Conservation (phyloP, 1,140 invertebrate species). For the Acromyrmex charruanus region DNA sequence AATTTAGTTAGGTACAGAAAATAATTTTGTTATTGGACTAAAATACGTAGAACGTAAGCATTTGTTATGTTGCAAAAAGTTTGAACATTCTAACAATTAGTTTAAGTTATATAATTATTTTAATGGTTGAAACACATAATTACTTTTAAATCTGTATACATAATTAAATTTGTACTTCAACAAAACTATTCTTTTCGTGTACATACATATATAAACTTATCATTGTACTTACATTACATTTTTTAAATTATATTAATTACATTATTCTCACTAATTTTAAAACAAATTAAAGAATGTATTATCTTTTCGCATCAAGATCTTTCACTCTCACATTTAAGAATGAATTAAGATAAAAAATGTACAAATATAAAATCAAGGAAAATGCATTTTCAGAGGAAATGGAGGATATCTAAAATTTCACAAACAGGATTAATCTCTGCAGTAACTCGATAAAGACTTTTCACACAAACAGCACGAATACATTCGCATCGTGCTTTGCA, state of each 20-base stretch:
- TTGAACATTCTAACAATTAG: too few relatives aligned
- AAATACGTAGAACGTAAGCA: too few relatives aligned
- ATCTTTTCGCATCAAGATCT: background rate
- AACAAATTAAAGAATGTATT: background rate
- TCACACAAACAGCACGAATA: conserved; percentile 52
- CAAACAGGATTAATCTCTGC: conserved; percentile 65
- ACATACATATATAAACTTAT: background rate
- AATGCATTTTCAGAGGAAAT: conserved; percentile 59
- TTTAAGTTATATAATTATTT: too few relatives aligned
- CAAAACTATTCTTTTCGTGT: background rate
- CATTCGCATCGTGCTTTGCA: conserved; percentile 2
- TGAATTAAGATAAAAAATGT: conserved; percentile 7
- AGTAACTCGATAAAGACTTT: conserved; percentile 71
- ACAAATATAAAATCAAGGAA: conserved; percentile 13
- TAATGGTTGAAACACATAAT: too few relatives aligned
- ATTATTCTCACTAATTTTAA: background rate
- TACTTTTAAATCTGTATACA: too few relatives aligned
- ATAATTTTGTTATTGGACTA: too few relatives aligned
- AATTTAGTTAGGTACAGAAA: too few relatives aligned
- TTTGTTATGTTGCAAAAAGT: too few relatives aligned
- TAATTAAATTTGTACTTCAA: too few relatives aligned
- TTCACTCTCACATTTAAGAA: background rate
- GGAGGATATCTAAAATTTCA: conserved; percentile 61
- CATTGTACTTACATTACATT: too few relatives aligned
- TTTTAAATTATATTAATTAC: background rate